Base-by-base conservation (phyloP, 2,888 invertebrate species). In the Selenia dentaria region DNA sequence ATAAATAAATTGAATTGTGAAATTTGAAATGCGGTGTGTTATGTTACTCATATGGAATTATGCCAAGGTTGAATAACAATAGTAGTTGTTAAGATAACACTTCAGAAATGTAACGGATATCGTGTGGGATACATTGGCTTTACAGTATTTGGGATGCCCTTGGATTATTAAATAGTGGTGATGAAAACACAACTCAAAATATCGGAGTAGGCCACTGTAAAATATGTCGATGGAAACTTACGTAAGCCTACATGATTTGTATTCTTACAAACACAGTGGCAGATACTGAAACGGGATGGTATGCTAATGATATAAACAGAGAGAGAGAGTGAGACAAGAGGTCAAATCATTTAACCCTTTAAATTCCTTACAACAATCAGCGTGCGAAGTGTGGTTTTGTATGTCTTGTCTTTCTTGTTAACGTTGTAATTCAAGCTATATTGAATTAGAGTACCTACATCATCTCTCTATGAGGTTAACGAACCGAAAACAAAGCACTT, bases 311-410 rank as follows among this genome's bases (percentile, higher is more conserved):
- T 39, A 56, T 38, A 50, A 59, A 59, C 54, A 44, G 60, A 57
- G 62, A 51, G 58, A 73, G 61, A 65, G 66, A 74, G 74, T 61
- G 61, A 66, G 59, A 34, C 38, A 42, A 64, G 53, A 49, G 75
- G 86, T 89, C 83, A 86, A 75, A 77, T 83, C 64, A 80, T 70
- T 86, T 86, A 74, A 88, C 87, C 83, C 64, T 53, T n/a, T 62
- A 74, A 79, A 86, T 85, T 86, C 85, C 70, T 75, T 59, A 57
- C 65, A 60, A 79, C 85, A 88, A 87, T 87, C 89, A 86, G 83
- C 86, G 83, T 85, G 87, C 87, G 81, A 88, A 87, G 86, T 70
- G 59, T 73, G 65, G 47, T 70, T 68, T 72, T 82, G 75, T 83
- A 83, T 75, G 70, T 78, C 72, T 74, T 72, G 72, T 73, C 72